Evolutionary conservation across 92 coral and sea anemone genomes (phyloP), one percentile per base, ranked within the genome.

Genomic region (Parazoanthus darwini): DNA sequence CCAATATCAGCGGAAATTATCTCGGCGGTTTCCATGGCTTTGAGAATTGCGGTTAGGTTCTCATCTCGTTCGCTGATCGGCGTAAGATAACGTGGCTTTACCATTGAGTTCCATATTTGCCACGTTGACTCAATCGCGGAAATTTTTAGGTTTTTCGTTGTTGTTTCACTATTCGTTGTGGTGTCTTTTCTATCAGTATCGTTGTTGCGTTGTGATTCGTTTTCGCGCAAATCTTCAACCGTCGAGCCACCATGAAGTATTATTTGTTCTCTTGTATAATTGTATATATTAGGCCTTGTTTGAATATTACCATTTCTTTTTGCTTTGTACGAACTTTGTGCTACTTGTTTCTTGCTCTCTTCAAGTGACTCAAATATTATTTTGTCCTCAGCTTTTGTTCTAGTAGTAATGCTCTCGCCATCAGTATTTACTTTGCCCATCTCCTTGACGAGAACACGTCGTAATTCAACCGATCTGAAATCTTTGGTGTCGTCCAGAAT

Each of bases 101-200:
- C 98, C 99, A 97, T 95, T 16, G 82, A 95, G 65, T 91, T 93
- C 99, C 99, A 97, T 25, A 94, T 18, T 54, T 79, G 91, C 99
- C 99, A 97, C 4, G 98, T 90, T 39, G 90, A 92, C 25, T 93
- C 98, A 29, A 79, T 81, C 56, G 94, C 94, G 25, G 89, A 73
- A 56, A 88, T 90, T 10, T 85, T 82, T 7, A 39, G 87, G 26
- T 23, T 70, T 18, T 48, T 9, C 68, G 79, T n/a, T 15, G 14
- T 71, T 38, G 3, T 23, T 68, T 82, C 76, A 13, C 18, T 67
- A 16, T 22, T 35, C 58, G 23, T 42, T 71, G 13, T 33, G 25
- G n/a, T 70, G 14, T 43, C 54, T 59, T 38, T 35, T 15, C 10
- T 70, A 15, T 25, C 66, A 0, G 46, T 11, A 29, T 74, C 36